Evolutionary conservation across 2,113 vertebrate species (phyloP), one percentile per base, ranked within the genome.

Genomic region (Cavia aperea): DNA sequence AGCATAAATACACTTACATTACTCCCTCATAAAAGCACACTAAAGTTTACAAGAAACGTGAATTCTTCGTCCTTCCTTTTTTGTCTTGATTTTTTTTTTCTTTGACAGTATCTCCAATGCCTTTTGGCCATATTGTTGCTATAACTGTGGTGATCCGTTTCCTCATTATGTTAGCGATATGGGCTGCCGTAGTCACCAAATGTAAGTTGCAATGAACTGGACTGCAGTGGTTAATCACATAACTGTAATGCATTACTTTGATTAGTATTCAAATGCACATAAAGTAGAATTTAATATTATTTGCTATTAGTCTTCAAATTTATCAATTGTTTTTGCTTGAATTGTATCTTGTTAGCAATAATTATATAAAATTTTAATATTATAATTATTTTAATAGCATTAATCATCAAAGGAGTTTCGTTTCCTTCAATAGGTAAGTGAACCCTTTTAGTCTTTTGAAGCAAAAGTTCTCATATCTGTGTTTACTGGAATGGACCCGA

Each of bases 331-430:
- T 63, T 81, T 90, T 81, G 21, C 2, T 77, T 85, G 4, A 7
- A 79, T 23, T 49, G 2, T 70, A 68, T 62, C 7, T 85, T 85
- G 65, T n/a, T 86, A 91, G n/a, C 9, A 68, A 79, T 2, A 87
- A 39, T 70, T 88, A 62, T 31, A 51, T 54, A 84, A 33, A 31
- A 18, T 92, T 89, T 84, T 81, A 93, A 92, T 86, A 36, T 82
- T 92, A n/a, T 93, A 19, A 89, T 96, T 96, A 82, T 94, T 94
- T 96, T 96, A 54, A 88, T 75, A 96, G 94, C 86, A 31, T 90
- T 89, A 43, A 78, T 82, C 85, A 93, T 86, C 51, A 68, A 95
- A 75, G 82, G 19, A 83, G 29, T 60, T 86, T 46, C 88, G 49
- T 31, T 83, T 90, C 49, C 95, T 82, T 92, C 89, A 43, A 70